A percentile compares a stretch with the other conserved stretches of the same genome.
These are phyloP conservation scores for Synanceia verrucosa DNA, from an alignment of 2,797 vertebrate genomes.

Conservation along the genomic window DNA sequence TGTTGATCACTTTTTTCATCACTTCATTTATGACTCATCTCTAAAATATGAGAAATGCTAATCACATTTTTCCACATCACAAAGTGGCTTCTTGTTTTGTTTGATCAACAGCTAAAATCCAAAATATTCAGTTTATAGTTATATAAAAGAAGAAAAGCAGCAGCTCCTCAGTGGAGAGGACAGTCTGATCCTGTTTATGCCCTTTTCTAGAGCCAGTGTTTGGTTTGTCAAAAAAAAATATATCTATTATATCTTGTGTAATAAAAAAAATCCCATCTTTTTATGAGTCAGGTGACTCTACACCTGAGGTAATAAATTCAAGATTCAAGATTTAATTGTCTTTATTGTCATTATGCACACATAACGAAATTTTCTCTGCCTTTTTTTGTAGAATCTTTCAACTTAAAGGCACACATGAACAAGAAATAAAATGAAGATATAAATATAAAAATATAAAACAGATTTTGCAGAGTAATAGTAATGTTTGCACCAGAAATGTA, in stretches of 20 bases:
- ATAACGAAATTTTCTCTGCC: no score
- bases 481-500: no score
- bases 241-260: not conserved
- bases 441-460: no score
- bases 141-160: not conserved
- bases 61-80: not conserved
- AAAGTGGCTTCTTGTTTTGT: not conserved
- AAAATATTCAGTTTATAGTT: not conserved
- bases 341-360: no score
- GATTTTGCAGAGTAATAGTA: no score
- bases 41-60: not conserved
- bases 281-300: not conserved
- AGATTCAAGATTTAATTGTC: no score
- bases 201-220: not conserved
- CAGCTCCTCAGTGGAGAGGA: not conserved
- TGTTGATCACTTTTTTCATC: not conserved
- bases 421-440: no score
- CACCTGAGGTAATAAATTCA: no score
- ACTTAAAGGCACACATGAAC: no score
- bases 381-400: no score
- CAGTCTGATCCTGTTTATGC: no score
- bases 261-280: not conserved
- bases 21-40: not conserved
- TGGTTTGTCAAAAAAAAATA: not conserved
- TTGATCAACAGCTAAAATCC: not conserved